Evolutionary conservation across 2,113 vertebrate species (phyloP).

Genomic region (Casuarius casuarius): DNA sequence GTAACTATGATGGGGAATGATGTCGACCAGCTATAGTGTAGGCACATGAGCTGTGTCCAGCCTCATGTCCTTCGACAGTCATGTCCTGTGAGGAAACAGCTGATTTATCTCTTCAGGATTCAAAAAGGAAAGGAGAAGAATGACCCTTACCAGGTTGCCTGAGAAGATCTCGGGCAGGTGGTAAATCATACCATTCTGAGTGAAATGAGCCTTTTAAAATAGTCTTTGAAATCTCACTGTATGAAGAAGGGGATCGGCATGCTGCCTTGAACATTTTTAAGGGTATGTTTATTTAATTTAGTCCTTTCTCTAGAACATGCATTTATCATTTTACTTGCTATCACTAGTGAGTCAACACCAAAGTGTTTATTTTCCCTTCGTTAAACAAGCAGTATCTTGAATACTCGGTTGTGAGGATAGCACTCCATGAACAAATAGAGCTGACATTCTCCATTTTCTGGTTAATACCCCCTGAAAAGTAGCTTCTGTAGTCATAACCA

Average conservation of each 20-base stretch:
- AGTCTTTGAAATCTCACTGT: neutral
- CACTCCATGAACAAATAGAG: neutral
- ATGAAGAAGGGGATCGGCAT: neutral
- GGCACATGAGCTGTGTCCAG: neutral
- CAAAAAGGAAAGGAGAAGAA: fast-evolving
- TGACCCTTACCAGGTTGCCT: neutral
- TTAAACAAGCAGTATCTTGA: neutral
- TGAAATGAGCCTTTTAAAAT: neutral
- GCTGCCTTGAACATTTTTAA: neutral
- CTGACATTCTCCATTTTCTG: neutral
- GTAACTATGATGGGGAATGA: neutral
- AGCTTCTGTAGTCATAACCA: neutral
- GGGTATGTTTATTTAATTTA: neutral
- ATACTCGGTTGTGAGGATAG: neutral
- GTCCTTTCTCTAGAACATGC: neutral
- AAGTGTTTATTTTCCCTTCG: neutral
- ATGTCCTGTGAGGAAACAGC: neutral
- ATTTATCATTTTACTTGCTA: neutral
- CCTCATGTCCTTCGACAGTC: neutral
- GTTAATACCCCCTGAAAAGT: neutral
- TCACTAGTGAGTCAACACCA: neutral
- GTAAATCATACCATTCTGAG: neutral
- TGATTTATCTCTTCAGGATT: neutral
- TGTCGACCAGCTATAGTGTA: neutral
- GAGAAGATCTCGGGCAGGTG: neutral